These are phyloP conservation scores for Melospiza georgiana DNA, from an alignment of 2,113 vertebrate species.

Conservation along the genomic window DNA sequence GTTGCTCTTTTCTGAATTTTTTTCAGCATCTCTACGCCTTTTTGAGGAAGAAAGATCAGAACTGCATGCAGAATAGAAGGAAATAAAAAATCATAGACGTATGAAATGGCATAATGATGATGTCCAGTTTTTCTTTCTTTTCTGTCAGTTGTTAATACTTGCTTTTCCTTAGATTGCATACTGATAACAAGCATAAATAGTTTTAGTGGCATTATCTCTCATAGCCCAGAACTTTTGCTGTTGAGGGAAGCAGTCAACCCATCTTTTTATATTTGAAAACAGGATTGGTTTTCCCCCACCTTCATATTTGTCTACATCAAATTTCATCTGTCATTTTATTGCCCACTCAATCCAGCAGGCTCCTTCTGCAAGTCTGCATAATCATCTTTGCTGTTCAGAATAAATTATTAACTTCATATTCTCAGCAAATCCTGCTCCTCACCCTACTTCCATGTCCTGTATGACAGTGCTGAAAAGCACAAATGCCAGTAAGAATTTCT, in stretches of 20 bases:
- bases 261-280: neutral
- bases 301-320: slow-evolving; percentile 19
- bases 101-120: neutral
- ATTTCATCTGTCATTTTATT: slow-evolving; percentile 13
- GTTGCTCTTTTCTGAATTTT: neutral
- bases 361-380: neutral
- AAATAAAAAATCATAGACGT: neutral
- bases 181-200: neutral
- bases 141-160: neutral
- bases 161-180: neutral
- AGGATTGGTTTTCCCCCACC: neutral
- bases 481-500: neutral
- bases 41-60: neutral
- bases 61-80: neutral
- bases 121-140: neutral
- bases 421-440: neutral
- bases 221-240: neutral
- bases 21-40: neutral
- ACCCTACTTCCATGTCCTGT: neutral
- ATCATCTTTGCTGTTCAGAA: neutral
- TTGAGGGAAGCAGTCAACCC: neutral
- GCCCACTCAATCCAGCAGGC: neutral
- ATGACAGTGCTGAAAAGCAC: neutral
- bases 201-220: neutral
- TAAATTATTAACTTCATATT: neutral